These are phyloP conservation scores for Spilogale gracilis DNA, from an alignment of 2,113 vertebrate genomes.

Conservation along the genomic window DNA sequence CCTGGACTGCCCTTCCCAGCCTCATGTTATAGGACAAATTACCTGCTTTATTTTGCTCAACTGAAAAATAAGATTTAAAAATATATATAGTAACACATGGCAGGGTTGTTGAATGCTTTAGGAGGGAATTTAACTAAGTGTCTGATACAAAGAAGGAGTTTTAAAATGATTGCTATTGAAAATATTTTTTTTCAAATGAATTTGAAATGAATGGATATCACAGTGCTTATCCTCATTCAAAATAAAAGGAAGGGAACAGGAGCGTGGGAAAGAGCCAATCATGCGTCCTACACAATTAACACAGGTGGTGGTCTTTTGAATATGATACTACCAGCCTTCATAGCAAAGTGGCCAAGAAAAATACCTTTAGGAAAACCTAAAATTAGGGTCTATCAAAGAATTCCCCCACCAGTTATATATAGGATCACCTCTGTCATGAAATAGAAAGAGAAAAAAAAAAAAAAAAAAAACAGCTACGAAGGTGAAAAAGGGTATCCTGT, in stretches of 20 bases:
- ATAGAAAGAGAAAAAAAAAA: neutral
- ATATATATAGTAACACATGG: neutral
- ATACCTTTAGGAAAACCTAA: neutral
- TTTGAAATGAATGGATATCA: neutral
- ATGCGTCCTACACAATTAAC: neutral
- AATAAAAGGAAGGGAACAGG: neutral
- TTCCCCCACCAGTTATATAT: neutral
- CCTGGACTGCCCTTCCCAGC: neutral
- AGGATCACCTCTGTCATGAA: neutral
- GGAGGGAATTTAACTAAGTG: neutral
- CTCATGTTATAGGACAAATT: rapidly evolving
- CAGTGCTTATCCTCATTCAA: neutral
- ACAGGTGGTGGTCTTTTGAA: neutral
- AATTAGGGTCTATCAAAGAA: neutral
- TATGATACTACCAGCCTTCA: neutral
- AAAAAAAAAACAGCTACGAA: neutral
- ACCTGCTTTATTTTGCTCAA: neutral
- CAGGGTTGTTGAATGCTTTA: neutral
- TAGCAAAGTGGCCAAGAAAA: neutral
- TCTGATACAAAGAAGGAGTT: neutral
- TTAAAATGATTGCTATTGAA: neutral
- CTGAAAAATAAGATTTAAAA: neutral
- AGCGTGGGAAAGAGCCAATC: neutral
- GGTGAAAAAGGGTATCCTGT: neutral
- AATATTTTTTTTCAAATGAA: neutral